Percentiles rank a stretch among this genome's conserved stretches.
Evolutionary conservation across 2,113 vertebrate genomes (phyloP).

Genomic region (Pristiophorus japonicus): DNA sequence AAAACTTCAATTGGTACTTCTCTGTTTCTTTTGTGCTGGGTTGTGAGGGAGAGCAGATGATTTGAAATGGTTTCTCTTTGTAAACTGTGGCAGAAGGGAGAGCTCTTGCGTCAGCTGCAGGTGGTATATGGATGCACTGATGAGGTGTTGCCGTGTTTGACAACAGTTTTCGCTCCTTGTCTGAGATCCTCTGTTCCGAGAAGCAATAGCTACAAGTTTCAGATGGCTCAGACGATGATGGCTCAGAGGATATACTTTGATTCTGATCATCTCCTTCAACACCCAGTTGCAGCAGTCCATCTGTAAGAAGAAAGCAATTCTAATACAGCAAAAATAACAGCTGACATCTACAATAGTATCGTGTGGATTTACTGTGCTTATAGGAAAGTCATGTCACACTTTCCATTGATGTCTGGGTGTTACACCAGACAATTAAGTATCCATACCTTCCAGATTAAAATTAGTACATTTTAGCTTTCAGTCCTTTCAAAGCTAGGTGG

Average conservation of each 20-base stretch:
- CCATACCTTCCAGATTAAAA: not conserved
- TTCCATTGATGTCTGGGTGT: not conserved
- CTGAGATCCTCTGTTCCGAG: conserved; percentile 53
- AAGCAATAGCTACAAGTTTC: conserved; percentile 83
- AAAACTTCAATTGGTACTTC: not conserved
- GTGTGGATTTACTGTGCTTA: not conserved
- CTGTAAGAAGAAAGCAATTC: conserved; percentile 44
- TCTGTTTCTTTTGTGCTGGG: conserved; percentile 39
- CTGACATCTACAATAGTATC: not conserved
- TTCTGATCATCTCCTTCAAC: conserved; percentile 36
- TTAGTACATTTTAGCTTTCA: not conserved
- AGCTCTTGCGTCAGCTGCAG: fast-evolving
- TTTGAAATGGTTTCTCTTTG: conserved; percentile 43
- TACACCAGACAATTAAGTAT: not conserved
- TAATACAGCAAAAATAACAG: conserved; percentile 22
- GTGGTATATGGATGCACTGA: conserved; percentile 32
- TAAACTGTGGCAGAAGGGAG: not conserved
- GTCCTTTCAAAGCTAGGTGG: not conserved
- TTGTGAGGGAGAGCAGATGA: conserved; percentile 60
- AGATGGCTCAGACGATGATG: conserved; percentile 56
- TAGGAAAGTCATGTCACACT: not conserved
- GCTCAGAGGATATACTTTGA: conserved; percentile 47
- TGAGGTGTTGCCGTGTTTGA: not conserved
- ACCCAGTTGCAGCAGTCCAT: conserved; percentile 45
- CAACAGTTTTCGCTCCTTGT: conserved; percentile 45